These are phyloP conservation scores for Tragopan temminckii DNA, from an alignment of 2,797 vertebrate species.

Conservation along the genomic window DNA sequence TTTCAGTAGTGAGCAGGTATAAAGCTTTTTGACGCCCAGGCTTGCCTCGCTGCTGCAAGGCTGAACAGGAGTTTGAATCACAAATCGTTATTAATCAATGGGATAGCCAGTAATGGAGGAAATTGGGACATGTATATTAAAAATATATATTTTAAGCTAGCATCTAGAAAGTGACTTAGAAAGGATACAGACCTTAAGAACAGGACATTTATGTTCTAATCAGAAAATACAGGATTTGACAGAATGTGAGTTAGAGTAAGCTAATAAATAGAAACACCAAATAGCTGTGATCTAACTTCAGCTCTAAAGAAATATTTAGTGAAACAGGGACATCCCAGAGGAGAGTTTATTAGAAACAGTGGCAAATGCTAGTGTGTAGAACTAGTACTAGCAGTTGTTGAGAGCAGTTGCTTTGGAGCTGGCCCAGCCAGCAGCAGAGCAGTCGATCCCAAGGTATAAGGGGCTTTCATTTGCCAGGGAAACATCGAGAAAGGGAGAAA, in stretches of 20 bases:
- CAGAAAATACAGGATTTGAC: not conserved
- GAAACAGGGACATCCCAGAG: not conserved
- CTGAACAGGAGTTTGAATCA: not conserved
- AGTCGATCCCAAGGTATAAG: too few relatives aligned
- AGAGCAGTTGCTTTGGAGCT: too few relatives aligned
- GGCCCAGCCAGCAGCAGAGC: too few relatives aligned
- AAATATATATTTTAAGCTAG: not conserved
- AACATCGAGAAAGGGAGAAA: too few relatives aligned
- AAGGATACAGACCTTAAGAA: not conserved
- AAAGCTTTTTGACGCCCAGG: not conserved
- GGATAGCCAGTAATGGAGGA: not conserved
- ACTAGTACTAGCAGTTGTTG: too few relatives aligned
- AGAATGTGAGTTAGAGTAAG: not conserved
- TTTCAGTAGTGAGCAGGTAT: not conserved
- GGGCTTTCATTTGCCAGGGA: too few relatives aligned
- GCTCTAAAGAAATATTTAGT: not conserved
- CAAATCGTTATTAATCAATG: accelerated
- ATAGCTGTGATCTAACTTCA: not conserved
- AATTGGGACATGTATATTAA: not conserved
- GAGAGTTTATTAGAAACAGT: not conserved
- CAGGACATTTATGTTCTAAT: not conserved
- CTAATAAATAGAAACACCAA: not conserved
- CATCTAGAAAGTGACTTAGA: not conserved
- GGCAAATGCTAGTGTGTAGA: not conserved
- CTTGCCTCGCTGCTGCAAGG: not conserved